These are phyloP conservation scores for Sebastes taczanowskii DNA, from an alignment of 2,797 vertebrate genomes.

Conservation along the genomic window DNA sequence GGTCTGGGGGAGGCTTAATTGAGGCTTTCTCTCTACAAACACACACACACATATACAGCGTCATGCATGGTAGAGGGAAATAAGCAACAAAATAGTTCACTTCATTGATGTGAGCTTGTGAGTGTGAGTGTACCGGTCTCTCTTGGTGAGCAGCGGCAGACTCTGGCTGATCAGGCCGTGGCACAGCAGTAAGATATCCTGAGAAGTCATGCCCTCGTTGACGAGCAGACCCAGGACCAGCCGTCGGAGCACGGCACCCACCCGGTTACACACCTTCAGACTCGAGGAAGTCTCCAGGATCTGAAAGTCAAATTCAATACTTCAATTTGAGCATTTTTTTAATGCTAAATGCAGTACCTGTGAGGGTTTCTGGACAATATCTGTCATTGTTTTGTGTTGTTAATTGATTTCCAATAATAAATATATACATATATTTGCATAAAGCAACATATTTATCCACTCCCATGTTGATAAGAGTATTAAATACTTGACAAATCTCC, in stretches of 20 bases:
- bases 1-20: conserved; percentile 81
- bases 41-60: background rate
- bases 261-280: conserved; percentile 90
- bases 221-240: conserved; percentile 89
- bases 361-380: too few relatives aligned
- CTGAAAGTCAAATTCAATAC: conserved; percentile 68
- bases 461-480: too few relatives aligned
- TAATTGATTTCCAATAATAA: too few relatives aligned
- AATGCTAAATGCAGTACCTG: too few relatives aligned
- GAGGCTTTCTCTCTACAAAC: conserved; percentile 79
- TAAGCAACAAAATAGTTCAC: background rate
- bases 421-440: too few relatives aligned
- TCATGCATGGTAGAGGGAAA: background rate
- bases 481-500: too few relatives aligned
- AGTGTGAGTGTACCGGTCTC: conserved; percentile 84
- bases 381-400: too few relatives aligned
- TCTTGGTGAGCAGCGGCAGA: conserved; percentile 91
- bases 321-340: too few relatives aligned
- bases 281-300: conserved; percentile 89
- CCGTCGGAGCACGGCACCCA: conserved; percentile 88
- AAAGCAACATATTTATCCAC: too few relatives aligned
- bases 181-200: conserved; percentile 90
- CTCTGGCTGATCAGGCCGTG: conserved; percentile 95
- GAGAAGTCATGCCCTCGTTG: conserved; percentile 87
- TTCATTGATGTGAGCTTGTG: background rate